Evolutionary conservation across 2,797 vertebrate species (phyloP), one percentile per base, ranked within the genome.

Genomic region (Hoplostethus mediterraneus): DNA sequence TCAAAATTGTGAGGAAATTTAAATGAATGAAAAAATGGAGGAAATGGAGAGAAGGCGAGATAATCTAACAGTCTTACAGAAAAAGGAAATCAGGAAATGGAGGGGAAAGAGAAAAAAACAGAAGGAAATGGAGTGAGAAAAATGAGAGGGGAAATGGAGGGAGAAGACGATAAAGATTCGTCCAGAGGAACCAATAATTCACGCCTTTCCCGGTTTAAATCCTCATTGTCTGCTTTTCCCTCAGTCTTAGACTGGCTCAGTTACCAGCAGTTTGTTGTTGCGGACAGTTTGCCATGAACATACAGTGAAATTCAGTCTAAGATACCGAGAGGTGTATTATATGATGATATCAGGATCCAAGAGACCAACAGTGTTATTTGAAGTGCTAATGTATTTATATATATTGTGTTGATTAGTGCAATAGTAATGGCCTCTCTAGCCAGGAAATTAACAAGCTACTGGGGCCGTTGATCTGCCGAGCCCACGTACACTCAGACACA

Each of bases 61-160:
- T 16, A 57, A 58, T 21, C 53, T 53, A 31, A 33, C 42, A 47
- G 52, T 73, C 10, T 17, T 9, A 21, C 31, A 66, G 45, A 51
- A 55, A 21, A 61, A 30, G 14, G 45, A 31, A 70, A 67, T 38
- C 2, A 51, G 66, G 47, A 77, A 83, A 81, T 52, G 62, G 30
- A 75, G 44, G 3, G 51, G 42, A 75, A 67, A 75, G 30, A 30
- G 17, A 31, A 25, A 52, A 57, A 33, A 17, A 16, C 44, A 0
- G 30, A 17, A 63, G 21, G 63, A 71, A 56, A 67, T 64, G 47
- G 40, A 55, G 28, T 49, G 38, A 55, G 28, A 64, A 67, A 73
- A 74, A 81, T 47, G 67, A 71, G 63, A 30, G 12, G 65, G 52
- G 57, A 77, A 77, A 73, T 73, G 59, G 77, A 59, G 13, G 55